Conservation (phyloP, 2,888 invertebrate species). For the Leptinotarsa juncta region DNA sequence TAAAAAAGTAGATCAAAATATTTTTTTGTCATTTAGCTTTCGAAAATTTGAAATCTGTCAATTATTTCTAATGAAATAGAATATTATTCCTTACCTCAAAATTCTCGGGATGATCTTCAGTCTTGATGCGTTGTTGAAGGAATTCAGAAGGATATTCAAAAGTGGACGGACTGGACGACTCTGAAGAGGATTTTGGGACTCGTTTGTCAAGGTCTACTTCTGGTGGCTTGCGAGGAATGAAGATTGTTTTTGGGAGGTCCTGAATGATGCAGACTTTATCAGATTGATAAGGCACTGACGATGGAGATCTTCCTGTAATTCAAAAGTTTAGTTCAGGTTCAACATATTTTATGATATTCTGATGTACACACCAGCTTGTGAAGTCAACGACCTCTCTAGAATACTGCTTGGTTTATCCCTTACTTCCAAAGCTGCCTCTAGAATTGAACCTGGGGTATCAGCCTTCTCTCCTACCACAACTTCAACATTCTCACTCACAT, state of each 20-base stretch:
- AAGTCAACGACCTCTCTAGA: slow-evolving; percentile 62
- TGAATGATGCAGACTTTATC: slow-evolving; percentile 49
- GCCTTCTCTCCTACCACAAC: slow-evolving; percentile 54
- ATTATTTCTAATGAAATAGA: too few relatives aligned
- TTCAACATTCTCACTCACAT: slow-evolving; percentile 54
- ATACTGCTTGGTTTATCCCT: slow-evolving; percentile 61
- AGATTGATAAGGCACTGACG: slow-evolving; percentile 46
- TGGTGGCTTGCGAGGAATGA: slow-evolving; percentile 57
- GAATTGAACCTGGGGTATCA: slow-evolving; percentile 57
- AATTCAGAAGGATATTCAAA: slow-evolving; percentile 57
- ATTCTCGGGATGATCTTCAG: slow-evolving; percentile 54
- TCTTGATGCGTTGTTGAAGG: slow-evolving; percentile 56
- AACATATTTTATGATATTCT: too few relatives aligned
- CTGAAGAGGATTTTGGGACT: slow-evolving; percentile 46
- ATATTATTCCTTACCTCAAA: slow-evolving; percentile 27
- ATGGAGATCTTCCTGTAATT: slow-evolving; percentile 52
- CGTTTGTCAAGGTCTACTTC: slow-evolving; percentile 53
- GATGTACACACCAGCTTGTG: slow-evolving; percentile 52
- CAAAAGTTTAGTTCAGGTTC: slow-evolving; percentile 1
- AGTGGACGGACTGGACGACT: slow-evolving; percentile 53
- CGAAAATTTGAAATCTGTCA: too few relatives aligned
- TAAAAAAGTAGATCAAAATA: too few relatives aligned
- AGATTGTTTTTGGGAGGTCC: slow-evolving; percentile 56
- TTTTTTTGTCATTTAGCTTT: too few relatives aligned
- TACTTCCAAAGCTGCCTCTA: slow-evolving; percentile 62